Conservation (phyloP, 2,797 vertebrate genomes). For the Chelidonichthys spinosus region DNA sequence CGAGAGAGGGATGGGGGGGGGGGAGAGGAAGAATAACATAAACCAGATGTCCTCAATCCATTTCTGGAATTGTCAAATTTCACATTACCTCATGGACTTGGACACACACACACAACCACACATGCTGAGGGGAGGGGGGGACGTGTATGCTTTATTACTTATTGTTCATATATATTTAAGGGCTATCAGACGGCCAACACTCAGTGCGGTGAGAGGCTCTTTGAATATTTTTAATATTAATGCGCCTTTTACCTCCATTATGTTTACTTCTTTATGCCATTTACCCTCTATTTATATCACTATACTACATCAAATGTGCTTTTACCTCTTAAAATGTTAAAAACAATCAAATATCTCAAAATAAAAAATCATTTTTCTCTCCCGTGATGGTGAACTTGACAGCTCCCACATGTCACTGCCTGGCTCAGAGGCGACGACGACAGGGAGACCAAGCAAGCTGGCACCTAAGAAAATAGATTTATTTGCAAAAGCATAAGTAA, state of each 20-base stretch:
- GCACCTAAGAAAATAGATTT: too few relatives aligned
- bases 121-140: neutral
- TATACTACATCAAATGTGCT: neutral
- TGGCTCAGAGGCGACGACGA: too few relatives aligned
- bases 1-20: neutral
- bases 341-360: too few relatives aligned
- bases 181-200: constrained; percentile 38
- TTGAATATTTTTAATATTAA: neutral
- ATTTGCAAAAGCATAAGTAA: too few relatives aligned
- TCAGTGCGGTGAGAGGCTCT: constrained; percentile 43
- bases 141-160: constrained; percentile 39
- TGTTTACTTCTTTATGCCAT: neutral
- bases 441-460: too few relatives aligned
- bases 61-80: constrained; percentile 57
- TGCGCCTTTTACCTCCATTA: neutral
- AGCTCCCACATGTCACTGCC: too few relatives aligned
- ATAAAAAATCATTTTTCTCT: too few relatives aligned
- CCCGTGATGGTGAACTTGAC: too few relatives aligned
- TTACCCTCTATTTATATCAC: neutral
- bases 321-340: too few relatives aligned
- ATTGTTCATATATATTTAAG: constrained; percentile 54
- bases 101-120: constrained; percentile 10
- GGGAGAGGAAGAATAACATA: constrained; percentile 29
- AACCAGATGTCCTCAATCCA: constrained; percentile 69
- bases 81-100: constrained; percentile 61